Evolutionary conservation across 2,113 vertebrate species (phyloP).

Genomic region (Hyla sarda): DNA sequence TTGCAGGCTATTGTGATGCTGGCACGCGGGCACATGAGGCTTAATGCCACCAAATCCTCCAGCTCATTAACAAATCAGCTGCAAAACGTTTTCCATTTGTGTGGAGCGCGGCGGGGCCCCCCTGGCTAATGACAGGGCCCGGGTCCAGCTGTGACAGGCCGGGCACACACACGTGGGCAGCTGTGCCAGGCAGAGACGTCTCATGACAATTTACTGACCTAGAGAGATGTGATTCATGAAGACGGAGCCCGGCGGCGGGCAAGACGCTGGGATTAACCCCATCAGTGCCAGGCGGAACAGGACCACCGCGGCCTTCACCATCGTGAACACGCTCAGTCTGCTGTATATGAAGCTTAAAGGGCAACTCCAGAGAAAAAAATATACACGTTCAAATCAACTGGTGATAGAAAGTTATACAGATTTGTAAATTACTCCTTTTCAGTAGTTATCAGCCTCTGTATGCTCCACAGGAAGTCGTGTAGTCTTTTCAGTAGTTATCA

Average conservation of each 20-base stretch:
- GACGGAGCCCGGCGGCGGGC: background rate
- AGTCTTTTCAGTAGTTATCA: too few relatives aligned
- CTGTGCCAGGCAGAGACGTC: background rate
- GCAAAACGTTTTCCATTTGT: background rate
- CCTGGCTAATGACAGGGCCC: background rate
- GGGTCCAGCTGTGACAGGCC: background rate
- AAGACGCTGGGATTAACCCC: background rate
- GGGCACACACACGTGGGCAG: background rate
- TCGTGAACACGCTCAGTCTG: too few relatives aligned
- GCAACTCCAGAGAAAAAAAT: too few relatives aligned
- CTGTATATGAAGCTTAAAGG: too few relatives aligned
- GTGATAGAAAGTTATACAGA: too few relatives aligned
- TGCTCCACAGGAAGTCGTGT: too few relatives aligned
- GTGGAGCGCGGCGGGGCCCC: background rate
- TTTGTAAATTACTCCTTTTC: too few relatives aligned
- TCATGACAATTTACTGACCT: slow-evolving; percentile 40
- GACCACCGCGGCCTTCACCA: too few relatives aligned
- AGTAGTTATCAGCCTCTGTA: too few relatives aligned
- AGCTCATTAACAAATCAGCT: slow-evolving; percentile 20
- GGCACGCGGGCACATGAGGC: background rate
- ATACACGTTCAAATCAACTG: too few relatives aligned
- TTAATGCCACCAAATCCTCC: background rate
- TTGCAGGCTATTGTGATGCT: background rate
- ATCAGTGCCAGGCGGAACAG: background rate
- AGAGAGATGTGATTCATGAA: slow-evolving; percentile 21